Conservation (phyloP, 1,140 invertebrate species). For the Drosophila pseudoananassae region DNA sequence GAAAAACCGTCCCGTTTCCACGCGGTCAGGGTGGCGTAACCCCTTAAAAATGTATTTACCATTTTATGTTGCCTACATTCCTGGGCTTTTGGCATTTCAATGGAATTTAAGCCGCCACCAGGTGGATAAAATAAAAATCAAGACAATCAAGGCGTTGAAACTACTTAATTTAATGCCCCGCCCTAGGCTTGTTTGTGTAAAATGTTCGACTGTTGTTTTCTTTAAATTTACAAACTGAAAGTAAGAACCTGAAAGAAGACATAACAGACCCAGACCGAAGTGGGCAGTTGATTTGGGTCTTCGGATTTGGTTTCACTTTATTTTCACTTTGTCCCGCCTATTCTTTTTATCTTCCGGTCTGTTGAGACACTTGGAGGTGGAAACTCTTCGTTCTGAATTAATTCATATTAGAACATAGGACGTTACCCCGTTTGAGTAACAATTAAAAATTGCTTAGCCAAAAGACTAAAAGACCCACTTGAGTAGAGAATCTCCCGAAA, state of each 20-base stretch:
- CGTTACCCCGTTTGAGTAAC: slow-evolving; percentile 34
- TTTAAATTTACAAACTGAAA: slow-evolving; percentile 69
- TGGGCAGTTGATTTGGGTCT: slow-evolving; percentile 30
- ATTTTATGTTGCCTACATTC: slow-evolving; percentile 44
- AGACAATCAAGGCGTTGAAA: slow-evolving; percentile 26
- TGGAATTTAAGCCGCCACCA: neutral
- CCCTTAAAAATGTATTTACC: no score
- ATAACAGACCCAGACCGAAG: neutral
- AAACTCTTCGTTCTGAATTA: slow-evolving; percentile 64
- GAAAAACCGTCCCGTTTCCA: no score
- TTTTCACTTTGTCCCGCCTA: slow-evolving; percentile 1
- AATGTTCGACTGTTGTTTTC: slow-evolving; percentile 58
- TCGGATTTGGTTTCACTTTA: slow-evolving; percentile 20
- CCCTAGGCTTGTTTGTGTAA: slow-evolving; percentile 46
- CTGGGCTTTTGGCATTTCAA: slow-evolving; percentile 5
- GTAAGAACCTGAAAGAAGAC: slow-evolving; percentile 31
- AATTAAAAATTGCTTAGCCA: slow-evolving; percentile 64
- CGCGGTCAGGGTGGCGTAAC: no score
- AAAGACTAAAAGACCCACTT: slow-evolving; percentile 35
- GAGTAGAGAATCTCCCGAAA: slow-evolving; percentile 10
- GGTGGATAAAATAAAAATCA: neutral
- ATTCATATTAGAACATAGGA: slow-evolving; percentile 31
- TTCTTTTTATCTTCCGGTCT: slow-evolving; percentile 26
- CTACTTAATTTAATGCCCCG: slow-evolving; percentile 51
- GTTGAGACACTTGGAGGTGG: slow-evolving; percentile 15